Percentiles rank a stretch among this genome's conserved stretches.
Conservation (phyloP, 2,113 vertebrate species). For the Elgaria multicarinata region DNA sequence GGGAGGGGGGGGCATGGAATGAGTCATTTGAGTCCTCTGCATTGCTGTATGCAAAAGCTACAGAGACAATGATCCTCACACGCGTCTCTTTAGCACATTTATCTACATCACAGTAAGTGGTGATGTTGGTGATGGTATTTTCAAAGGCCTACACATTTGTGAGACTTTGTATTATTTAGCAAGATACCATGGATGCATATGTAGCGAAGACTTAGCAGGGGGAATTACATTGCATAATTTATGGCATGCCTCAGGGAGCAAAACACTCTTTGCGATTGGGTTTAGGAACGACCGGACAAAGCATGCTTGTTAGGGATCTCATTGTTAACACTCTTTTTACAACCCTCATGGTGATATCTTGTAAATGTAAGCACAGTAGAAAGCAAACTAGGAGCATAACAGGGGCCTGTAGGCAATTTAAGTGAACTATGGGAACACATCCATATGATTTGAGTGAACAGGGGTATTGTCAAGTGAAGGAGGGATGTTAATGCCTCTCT, state of each 20-base stretch:
- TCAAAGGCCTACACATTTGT: background rate
- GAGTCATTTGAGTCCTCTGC: background rate
- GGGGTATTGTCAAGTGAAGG: too few species aligned
- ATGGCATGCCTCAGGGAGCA: background rate
- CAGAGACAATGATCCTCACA: background rate
- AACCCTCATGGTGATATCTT: background rate
- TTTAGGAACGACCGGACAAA: slow-evolving; percentile 18
- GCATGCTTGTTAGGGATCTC: background rate
- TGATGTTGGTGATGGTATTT: background rate
- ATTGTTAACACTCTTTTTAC: slow-evolving; percentile 11
- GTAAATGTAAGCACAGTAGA: background rate
- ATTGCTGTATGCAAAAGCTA: background rate
- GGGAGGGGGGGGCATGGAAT: background rate
- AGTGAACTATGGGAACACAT: background rate
- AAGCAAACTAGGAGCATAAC: background rate
- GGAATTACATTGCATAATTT: slow-evolving; percentile 32
- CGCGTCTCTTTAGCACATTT: background rate
- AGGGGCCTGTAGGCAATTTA: background rate
- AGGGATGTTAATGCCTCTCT: too few species aligned
- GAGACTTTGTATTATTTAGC: background rate
- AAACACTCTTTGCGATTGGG: slow-evolving; percentile 1
- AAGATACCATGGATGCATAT: background rate
- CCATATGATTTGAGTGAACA: too few species aligned
- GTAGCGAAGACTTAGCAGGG: accelerated
- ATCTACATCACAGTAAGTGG: background rate